These are phyloP conservation scores for Petromus typicus DNA, from an alignment of 2,113 vertebrate genomes.

Conservation along the genomic window DNA sequence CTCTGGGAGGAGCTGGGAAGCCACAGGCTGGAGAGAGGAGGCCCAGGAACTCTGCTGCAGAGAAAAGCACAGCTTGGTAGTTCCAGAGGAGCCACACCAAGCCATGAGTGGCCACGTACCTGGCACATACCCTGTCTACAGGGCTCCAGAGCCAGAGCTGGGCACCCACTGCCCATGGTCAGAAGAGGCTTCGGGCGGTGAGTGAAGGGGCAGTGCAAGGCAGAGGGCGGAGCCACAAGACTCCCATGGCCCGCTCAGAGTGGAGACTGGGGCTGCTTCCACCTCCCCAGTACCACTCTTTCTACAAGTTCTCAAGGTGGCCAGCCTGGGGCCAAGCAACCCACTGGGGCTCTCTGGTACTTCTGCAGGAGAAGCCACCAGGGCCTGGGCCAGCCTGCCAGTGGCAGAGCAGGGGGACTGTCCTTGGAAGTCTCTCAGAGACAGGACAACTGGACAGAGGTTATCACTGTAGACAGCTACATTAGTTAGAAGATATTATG, in stretches of 20 bases:
- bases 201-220: not conserved
- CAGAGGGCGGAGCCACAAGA: not conserved
- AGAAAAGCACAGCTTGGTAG: not conserved
- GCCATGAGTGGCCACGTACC: rapidly evolving
- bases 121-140: not conserved
- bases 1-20: not conserved
- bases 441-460: not conserved
- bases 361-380: not conserved
- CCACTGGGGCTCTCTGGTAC: not conserved
- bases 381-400: not conserved
- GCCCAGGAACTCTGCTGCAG: not conserved
- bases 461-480: no score
- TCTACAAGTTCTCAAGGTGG: not conserved
- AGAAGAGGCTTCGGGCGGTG: not conserved
- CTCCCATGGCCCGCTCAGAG: not conserved
- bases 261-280: not conserved
- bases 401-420: not conserved
- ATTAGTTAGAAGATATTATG: no score
- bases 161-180: not conserved
- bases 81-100: rapidly evolving
- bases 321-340: not conserved
- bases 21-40: not conserved
- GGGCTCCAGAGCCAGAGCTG: not conserved
- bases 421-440: slow-evolving; percentile 2
- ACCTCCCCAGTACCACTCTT: not conserved